Base-by-base conservation (phyloP, 2,888 invertebrate genomes). In the Glyphotaelius pellucidus region DNA sequence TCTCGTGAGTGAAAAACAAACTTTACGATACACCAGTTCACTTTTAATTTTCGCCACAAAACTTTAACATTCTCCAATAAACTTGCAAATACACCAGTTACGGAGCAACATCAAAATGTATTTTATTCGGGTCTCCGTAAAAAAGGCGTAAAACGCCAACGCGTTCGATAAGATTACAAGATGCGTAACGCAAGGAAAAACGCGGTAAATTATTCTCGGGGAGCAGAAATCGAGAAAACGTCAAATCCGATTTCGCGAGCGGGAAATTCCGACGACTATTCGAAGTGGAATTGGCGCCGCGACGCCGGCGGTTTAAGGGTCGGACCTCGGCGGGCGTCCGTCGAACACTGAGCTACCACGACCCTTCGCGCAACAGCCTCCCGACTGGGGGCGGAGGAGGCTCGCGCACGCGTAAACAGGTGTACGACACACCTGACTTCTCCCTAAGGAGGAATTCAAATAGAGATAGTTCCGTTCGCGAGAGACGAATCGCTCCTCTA, bases 281-380 rank as follows among this genome's bases (percentile, higher is more conserved):
- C 67, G 79, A 30, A 31, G 80, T 67, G 67, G n/a, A 25, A 25
- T 67, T 67, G 89, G 52, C 89, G 80, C 89, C 32, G 80, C 19
- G 35, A 19, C 80, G 89, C n/a, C 89, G 81, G 31, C 67, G 67
- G 19, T 67, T 67, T 67, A 67, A 25, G 67, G 67, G 67, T 67
- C 38, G 80, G 89, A 31, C 30, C 35, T 35, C 35, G 35, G 80
- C 87, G 91, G 91, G 32, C 87, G 91, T 91, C 91, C 91, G 91
- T 84, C 80, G 87, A 80, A 80, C 79, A 91, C 91, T 91, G 91
- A 87, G 79, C 67, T n/a, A 67, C 67, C 67, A 67, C 79, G 30
- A 30, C 79, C 79, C 80, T 87, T 80, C 91, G 91, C 91, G 91
- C 91, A 91, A 91, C 91, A 91, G 91, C 79, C 87, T 87, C 80